These are phyloP conservation scores for Cheilinus undulatus DNA, from an alignment of 2,113 vertebrate species.

Conservation along the genomic window DNA sequence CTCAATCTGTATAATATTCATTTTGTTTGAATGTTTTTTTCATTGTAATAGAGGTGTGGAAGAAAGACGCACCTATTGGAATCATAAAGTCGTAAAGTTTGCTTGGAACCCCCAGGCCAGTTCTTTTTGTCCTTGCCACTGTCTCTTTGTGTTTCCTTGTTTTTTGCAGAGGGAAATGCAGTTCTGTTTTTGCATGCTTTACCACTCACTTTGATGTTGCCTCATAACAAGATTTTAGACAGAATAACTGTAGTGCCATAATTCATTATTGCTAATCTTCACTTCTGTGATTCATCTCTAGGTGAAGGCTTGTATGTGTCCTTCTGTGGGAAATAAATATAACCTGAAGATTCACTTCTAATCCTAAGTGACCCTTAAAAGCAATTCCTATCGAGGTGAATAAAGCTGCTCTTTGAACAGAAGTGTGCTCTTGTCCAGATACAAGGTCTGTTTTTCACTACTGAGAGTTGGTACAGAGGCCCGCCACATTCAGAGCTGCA, in stretches of 20 bases:
- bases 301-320: constrained; percentile 29
- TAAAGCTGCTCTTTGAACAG: constrained; percentile 19
- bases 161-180: neutral
- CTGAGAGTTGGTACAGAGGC: neutral
- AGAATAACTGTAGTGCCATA: constrained; percentile 13
- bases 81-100: neutral
- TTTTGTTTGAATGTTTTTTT: constrained; percentile 6
- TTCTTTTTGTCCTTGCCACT: neutral
- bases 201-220: neutral
- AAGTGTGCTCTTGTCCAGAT: neutral
- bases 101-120: neutral
- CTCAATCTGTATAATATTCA: neutral
- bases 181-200: constrained; percentile 4
- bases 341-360: constrained; percentile 25
- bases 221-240: constrained; percentile 12
- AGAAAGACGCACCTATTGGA: neutral
- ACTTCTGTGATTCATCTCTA: constrained; percentile 25
- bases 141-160: neutral
- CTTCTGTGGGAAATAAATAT: constrained; percentile 21
- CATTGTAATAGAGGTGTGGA: neutral
- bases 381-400: constrained; percentile 34
- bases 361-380: constrained; percentile 28
- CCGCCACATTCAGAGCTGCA: neutral
- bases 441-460: constrained; percentile 11
- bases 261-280: constrained; percentile 30